Evolutionary conservation across 2,888 invertebrate species (phyloP), one percentile per base, ranked within the genome.

Genomic region (Agrotis ipsilon): DNA sequence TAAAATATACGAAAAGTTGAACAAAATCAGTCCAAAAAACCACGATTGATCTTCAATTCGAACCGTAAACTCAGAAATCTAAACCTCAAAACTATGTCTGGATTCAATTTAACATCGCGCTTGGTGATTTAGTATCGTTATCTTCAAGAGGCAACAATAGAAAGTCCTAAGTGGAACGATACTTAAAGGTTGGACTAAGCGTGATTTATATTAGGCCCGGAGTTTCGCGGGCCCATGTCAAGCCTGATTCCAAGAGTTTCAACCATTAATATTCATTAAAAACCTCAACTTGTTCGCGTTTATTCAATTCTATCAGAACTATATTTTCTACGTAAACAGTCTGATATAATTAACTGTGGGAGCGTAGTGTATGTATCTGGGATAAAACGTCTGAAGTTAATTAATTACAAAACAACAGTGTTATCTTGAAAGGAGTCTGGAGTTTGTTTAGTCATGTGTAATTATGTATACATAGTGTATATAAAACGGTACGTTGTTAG

Each of bases 211-310:
- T 89, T 88, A 87, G 88, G 85, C 88, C 85, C 84, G 87, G 80
- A 90, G 91, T 90, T 90, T 84, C 87, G 86, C 89, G 89, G 73
- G 92, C 92, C 92, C 92, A 87, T 92, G 93, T 93, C 93, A 92
- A 86, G 89, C 87, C 88, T 90, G 89, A 93, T 92, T 93, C 89
- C 87, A 87, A 91, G 91, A 93, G 91, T 93, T 93, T 90, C 84
- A 72, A 78, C 90, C 93, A 94, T 94, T 94, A 93, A 94, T 94
- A 93, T 94, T 94, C 92, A 94, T 94, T 94, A 93, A 88, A 88
- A 89, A 87, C 88, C 89, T 89, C 87, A 89, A 93, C 91, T 92
- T 92, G 90, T 89, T 89, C 87, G 81, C 88, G 89, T 92, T 91
- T 93, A 93, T 93, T 94, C 92, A 92, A 93, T 93, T 93, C 91